Evolutionary conservation across 2,888 invertebrate genomes (phyloP).

Genomic region (Acanthosoma haemorrhoidale): DNA sequence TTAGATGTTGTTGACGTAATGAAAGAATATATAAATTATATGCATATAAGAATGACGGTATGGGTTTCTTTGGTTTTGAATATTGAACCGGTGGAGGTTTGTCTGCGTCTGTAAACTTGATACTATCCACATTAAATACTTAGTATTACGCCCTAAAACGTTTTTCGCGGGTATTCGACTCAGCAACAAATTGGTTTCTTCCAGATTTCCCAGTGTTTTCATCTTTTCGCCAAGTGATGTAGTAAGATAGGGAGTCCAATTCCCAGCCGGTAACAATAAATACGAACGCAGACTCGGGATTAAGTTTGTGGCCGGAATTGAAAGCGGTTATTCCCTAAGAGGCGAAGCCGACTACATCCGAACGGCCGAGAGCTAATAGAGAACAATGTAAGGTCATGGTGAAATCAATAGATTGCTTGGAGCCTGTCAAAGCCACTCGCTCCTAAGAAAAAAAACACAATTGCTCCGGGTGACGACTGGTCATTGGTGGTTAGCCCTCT

Average conservation of each 20-base stretch:
- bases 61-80: background rate
- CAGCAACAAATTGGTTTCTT: no score
- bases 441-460: no score
- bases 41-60: background rate
- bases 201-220: no score
- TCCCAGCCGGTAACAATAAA: no score
- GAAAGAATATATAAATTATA: background rate
- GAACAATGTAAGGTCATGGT: constrained; percentile 7
- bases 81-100: background rate
- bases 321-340: background rate
- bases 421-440: background rate
- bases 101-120: no score
- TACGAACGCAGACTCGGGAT: no score
- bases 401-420: constrained; percentile 2
- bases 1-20: background rate
- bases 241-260: no score
- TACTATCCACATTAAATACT: no score
- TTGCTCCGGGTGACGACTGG: background rate
- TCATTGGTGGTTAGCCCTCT: no score
- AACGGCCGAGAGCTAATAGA: constrained; percentile 10
- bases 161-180: no score
- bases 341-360: constrained; percentile 1
- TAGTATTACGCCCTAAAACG: no score
- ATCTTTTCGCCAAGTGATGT: background rate
- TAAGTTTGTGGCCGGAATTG: background rate